phyloP scores from a whole-genome alignment of 2,888 invertebrate species.

The Monopis laevigella region DNA sequence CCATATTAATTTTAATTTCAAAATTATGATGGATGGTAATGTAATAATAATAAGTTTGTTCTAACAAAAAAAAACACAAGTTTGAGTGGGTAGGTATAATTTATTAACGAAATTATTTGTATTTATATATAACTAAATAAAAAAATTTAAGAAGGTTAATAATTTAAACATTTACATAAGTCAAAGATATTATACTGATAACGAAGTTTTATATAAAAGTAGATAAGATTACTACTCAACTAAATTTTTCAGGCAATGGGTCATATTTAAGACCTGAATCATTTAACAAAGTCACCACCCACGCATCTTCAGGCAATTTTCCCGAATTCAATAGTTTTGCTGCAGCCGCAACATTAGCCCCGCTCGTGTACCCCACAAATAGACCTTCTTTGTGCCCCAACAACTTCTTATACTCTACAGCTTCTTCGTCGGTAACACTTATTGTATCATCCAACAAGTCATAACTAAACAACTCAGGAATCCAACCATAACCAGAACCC shows the following conservation, averaged over 20 bases:
- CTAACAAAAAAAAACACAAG: no score
- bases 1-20: no score
- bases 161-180: no score
- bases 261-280: constrained; percentile 54
- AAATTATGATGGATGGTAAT: no score
- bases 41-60: no score
- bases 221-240: no score
- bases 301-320: constrained; percentile 39
- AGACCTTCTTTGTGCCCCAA: constrained; percentile 51
- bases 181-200: no score
- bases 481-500: constrained; percentile 53
- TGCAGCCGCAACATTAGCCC: constrained; percentile 53
- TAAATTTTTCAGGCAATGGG: constrained; percentile 23
- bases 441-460: constrained; percentile 47
- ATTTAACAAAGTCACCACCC: constrained; percentile 49
- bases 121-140: no score
- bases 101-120: no score
- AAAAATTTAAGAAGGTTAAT: no score
- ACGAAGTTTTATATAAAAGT: no score
- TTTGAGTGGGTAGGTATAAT: no score
- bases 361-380: constrained; percentile 56
- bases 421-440: constrained; percentile 47
- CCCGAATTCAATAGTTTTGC: constrained; percentile 48
- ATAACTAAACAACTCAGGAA: constrained; percentile 46
- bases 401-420: constrained; percentile 37